Percentiles rank a stretch among this genome's conserved stretches.
Evolutionary conservation across 2,888 invertebrate species (phyloP).

Genomic region (Drosophila tripunctata): DNA sequence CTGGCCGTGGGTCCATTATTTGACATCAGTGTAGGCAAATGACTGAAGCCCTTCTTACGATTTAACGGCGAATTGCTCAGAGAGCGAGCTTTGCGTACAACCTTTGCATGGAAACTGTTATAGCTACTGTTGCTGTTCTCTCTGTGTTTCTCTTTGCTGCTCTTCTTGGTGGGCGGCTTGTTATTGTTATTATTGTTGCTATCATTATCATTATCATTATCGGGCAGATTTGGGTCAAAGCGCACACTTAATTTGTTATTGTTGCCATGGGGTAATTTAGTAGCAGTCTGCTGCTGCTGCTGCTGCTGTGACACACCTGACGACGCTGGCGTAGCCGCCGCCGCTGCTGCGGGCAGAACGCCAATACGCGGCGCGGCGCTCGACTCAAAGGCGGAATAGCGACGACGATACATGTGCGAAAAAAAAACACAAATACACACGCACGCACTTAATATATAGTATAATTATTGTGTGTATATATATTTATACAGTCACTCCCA

Average conservation of each 20-base stretch:
- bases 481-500: slow-evolving; percentile 11
- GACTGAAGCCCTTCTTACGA: slow-evolving; percentile 77
- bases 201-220: slow-evolving; percentile 56
- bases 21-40: slow-evolving; percentile 72
- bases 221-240: slow-evolving; percentile 72
- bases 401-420: slow-evolving; percentile 82
- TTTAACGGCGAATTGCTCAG: slow-evolving; percentile 83
- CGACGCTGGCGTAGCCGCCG: slow-evolving; percentile 7
- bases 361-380: slow-evolving; percentile 78
- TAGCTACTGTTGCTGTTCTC: slow-evolving; percentile 25
- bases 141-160: slow-evolving; percentile 23
- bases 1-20: slow-evolving; percentile 59
- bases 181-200: slow-evolving; percentile 16
- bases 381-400: slow-evolving; percentile 83
- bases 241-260: slow-evolving; percentile 65
- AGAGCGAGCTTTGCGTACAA: slow-evolving; percentile 79
- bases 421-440: no score
- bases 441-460: slow-evolving; percentile 18
- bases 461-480: slow-evolving; percentile 8
- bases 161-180: slow-evolving; percentile 35
- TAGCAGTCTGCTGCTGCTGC: slow-evolving; percentile 34
- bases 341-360: slow-evolving; percentile 64
- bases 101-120: slow-evolving; percentile 57
- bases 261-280: slow-evolving; percentile 42
- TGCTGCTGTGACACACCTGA: slow-evolving; percentile 46